These are phyloP conservation scores for Scaeva pyrastri DNA, from an alignment of 2,888 invertebrate genomes.

Conservation along the genomic window DNA sequence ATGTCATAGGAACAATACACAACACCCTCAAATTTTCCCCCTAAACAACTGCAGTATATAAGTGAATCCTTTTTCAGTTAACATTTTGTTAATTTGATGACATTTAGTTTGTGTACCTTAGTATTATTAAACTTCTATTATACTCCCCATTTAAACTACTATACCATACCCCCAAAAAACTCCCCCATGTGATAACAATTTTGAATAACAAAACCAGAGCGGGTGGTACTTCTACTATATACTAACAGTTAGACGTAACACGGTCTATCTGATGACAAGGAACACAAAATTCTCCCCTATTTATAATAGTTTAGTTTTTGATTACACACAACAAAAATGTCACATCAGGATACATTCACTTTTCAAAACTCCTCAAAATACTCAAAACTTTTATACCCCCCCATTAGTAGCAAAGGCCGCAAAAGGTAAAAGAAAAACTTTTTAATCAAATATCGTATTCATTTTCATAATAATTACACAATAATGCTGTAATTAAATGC, in stretches of 20 bases:
- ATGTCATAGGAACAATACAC: neutral
- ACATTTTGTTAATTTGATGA: neutral
- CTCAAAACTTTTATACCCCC: constrained; percentile 42
- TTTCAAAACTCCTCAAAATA: constrained; percentile 44
- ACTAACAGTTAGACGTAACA: neutral
- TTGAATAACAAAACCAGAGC: neutral
- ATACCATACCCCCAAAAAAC: fast-evolving
- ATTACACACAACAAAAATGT: constrained; percentile 17
- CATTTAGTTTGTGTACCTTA: neutral
- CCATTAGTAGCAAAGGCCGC: neutral
- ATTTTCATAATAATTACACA: constrained; percentile 60
- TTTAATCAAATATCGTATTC: constrained; percentile 57
- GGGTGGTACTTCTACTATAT: neutral
- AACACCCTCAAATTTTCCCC: neutral
- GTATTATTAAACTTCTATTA: neutral
- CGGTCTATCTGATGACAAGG: neutral
- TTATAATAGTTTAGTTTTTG: neutral
- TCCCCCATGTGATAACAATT: neutral
- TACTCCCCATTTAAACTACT: neutral
- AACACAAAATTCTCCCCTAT: neutral
- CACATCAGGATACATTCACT: constrained; percentile 36
- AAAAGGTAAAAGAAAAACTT: constrained; percentile 5
- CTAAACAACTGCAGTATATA: neutral
- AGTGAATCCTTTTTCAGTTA: neutral
- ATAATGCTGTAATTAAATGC: constrained; percentile 66